Evolutionary conservation across 2,888 invertebrate genomes (phyloP).

Genomic region (Perithous albicinctus): DNA sequence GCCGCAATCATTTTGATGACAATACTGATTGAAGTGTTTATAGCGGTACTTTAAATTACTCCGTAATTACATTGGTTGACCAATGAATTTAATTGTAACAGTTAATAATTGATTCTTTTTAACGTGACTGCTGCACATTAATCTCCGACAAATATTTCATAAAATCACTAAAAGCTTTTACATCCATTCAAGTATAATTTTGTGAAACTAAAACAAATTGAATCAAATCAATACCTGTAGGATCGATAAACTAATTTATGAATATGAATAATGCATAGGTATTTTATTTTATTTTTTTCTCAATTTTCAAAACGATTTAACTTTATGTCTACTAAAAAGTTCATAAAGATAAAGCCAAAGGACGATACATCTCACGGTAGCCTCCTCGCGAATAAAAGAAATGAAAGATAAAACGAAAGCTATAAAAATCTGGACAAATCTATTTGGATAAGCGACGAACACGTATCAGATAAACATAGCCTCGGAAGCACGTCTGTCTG

Average conservation of each 20-base stretch:
- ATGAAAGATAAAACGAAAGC: background rate
- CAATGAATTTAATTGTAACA: background rate
- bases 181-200: background rate
- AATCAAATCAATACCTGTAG: background rate
- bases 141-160: background rate
- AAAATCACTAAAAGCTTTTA: background rate
- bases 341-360: background rate
- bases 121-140: background rate
- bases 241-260: background rate
- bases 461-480: conserved; percentile 61
- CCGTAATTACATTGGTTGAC: background rate
- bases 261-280: background rate
- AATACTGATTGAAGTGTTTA: background rate
- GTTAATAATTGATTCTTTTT: background rate
- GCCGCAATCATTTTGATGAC: too few species aligned
- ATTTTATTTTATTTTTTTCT: background rate
- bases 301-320: background rate
- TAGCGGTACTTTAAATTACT: background rate
- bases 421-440: conserved; percentile 53
- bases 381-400: conserved; percentile 5
- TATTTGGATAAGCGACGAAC: conserved; percentile 60
- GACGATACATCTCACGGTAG: background rate
- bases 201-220: background rate
- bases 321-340: background rate
- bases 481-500: conserved; percentile 53